phyloP scores from a whole-genome alignment of 2,113 vertebrate genomes.

The Orientallactaga bullata region DNA sequence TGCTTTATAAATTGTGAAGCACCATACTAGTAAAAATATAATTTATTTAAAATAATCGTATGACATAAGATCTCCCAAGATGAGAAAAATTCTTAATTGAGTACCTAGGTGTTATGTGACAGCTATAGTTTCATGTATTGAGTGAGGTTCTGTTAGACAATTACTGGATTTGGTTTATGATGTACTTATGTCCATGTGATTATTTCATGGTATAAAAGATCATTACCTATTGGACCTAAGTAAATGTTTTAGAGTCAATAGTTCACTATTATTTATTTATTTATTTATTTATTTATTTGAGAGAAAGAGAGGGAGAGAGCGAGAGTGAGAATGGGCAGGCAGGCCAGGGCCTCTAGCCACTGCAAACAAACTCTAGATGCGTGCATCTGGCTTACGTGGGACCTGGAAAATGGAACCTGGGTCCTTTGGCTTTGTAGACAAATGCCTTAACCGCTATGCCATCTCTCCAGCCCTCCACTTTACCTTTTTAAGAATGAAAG shows the following conservation, averaged over 20 bases:
- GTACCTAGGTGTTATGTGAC: neutral
- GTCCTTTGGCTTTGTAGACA: too few relatives aligned
- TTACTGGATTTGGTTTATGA: slow-evolving; percentile 22
- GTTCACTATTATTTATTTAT: neutral
- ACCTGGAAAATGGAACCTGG: too few relatives aligned
- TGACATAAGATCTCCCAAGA: neutral
- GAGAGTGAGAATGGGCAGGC: too few relatives aligned
- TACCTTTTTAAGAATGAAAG: too few relatives aligned
- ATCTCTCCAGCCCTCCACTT: too few relatives aligned
- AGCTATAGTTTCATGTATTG: neutral
- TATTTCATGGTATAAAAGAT: neutral
- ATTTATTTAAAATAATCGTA: slow-evolving; percentile 18
- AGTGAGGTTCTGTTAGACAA: neutral
- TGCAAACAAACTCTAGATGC: too few relatives aligned
- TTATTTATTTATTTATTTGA: too few relatives aligned
- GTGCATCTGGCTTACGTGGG: too few relatives aligned
- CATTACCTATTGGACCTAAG: neutral
- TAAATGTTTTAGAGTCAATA: neutral
- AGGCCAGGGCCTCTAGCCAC: too few relatives aligned
- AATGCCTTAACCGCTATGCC: too few relatives aligned
- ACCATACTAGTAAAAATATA: neutral
- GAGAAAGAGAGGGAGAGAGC: too few relatives aligned
- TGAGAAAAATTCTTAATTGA: neutral
- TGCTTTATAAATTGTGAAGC: slow-evolving; percentile 21
- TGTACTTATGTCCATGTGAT: neutral